phyloP scores from a whole-genome alignment of 2,888 invertebrate genomes.

The Brachyptera putata region DNA sequence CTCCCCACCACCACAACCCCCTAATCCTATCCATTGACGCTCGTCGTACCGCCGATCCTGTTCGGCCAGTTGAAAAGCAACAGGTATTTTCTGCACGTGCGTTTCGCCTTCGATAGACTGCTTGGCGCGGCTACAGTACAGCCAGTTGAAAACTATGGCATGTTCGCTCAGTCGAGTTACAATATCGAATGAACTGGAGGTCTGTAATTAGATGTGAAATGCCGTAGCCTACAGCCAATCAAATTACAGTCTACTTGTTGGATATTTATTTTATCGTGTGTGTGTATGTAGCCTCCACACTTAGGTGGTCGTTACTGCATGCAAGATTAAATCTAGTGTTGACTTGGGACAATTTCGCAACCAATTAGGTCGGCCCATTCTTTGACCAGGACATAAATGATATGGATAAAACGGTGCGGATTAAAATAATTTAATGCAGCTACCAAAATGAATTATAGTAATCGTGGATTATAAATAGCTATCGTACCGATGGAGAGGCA shows the following conservation, averaged over 20 bases:
- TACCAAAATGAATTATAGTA: too few relatives aligned
- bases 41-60: slow-evolving; percentile 6
- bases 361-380: slow-evolving; percentile 28
- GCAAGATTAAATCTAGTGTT: background rate
- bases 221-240: slow-evolving; percentile 8
- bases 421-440: too few relatives aligned
- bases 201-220: slow-evolving; percentile 20
- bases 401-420: too few relatives aligned
- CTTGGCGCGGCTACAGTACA: slow-evolving; percentile 20
- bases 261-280: slow-evolving; percentile 16
- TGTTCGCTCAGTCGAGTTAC: background rate
- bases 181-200: background rate
- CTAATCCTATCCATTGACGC: slow-evolving; percentile 8
- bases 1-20: too few relatives aligned
- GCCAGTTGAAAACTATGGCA: background rate
- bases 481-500: too few relatives aligned
- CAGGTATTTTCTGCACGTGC: slow-evolving; percentile 1
- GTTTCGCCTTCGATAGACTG: slow-evolving; percentile 14
- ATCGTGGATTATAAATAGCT: too few relatives aligned
- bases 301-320: slow-evolving; percentile 2
- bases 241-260: slow-evolving; percentile 17
- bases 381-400: background rate
- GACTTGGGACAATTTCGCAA: slow-evolving; percentile 20
- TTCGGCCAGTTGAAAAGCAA: background rate
- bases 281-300: background rate